Evolutionary conservation across 2,888 invertebrate species (phyloP), one percentile per base, ranked within the genome.

Genomic region (Papilio gigon): DNA sequence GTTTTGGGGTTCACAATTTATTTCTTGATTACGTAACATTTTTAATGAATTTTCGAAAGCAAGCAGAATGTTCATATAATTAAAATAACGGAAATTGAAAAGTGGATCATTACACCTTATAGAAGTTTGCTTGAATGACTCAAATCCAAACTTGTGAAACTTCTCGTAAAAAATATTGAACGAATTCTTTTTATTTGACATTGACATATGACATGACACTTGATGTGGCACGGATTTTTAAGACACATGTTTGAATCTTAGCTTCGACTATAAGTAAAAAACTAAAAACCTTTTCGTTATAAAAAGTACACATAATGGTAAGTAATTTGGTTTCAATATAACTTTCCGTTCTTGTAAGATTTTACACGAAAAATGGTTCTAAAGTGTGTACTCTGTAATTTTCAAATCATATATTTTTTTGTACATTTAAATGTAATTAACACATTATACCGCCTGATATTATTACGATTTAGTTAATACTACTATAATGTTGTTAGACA

Each of bases 241-340:
- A 12, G 14, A n/a, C 53, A 53, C 53, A 53, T 53, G 53, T 53
- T 50, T 53, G n/a, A 53, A 53, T 53, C 27, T 27, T 5, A 50
- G 12, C 12, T 27, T 50, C 25, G 25, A 20, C 4, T 53, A 53
- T 53, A 27, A 25, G 25, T 25, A 25, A 11, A 27, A 27, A 53
- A 37, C 4, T 22, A 25, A 37, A 25, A 59, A 22, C 8, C 37
- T 37, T 25, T 35, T 14, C 22, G n/a, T 2, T 22, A 3, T 17
- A 12, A 22, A 37, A 59, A 14, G 12, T 22, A 14, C 6, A 12
- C 4, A 22, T 37, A 35, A 59, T 59, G 59, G 59, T 59, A 3
- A 59, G 37, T 59, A 8, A 14, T 59, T 37, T 22, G 20, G 37
- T 14, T 59, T 22, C 14, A 59, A 37, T 25, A 12, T 14, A n/a